Evolutionary conservation across 2,113 vertebrate genomes (phyloP).

Genomic region (Ameiurus melas): DNA sequence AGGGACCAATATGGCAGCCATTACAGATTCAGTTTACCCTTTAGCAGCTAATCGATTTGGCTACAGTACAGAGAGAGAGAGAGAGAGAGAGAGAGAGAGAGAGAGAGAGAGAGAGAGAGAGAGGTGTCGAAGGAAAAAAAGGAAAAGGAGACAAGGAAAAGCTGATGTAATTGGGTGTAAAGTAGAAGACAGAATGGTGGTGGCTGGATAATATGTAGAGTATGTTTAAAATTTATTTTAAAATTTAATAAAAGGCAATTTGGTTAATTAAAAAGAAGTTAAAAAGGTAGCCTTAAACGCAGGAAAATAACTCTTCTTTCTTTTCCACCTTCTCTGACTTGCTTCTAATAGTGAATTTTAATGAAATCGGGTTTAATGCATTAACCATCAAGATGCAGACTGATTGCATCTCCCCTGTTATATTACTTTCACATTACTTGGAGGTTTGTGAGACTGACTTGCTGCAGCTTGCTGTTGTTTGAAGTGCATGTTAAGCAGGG

Average conservation of each 20-base stretch:
- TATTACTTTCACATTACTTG: background rate
- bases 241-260: background rate
- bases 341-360: background rate
- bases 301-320: background rate
- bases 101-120: constrained; percentile 15
- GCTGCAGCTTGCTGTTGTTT: background rate
- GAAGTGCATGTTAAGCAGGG: constrained; percentile 10
- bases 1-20: constrained; percentile 59
- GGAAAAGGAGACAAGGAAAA: background rate
- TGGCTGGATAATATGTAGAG: background rate
- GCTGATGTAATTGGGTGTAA: constrained; percentile 4
- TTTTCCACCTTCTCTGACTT: background rate
- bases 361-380: background rate
- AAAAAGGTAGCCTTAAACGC: background rate
- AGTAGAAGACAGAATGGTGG: constrained; percentile 35
- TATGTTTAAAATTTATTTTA: background rate
- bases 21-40: constrained; percentile 49
- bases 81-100: constrained; percentile 29
- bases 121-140: background rate
- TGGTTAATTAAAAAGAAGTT: background rate
- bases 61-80: constrained; percentile 22
- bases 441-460: background rate
- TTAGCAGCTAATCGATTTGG: constrained; percentile 53
- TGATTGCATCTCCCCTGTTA: background rate
- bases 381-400: background rate